Base-by-base conservation (phyloP, 2,797 vertebrate species). In the Sebastes itinus region DNA sequence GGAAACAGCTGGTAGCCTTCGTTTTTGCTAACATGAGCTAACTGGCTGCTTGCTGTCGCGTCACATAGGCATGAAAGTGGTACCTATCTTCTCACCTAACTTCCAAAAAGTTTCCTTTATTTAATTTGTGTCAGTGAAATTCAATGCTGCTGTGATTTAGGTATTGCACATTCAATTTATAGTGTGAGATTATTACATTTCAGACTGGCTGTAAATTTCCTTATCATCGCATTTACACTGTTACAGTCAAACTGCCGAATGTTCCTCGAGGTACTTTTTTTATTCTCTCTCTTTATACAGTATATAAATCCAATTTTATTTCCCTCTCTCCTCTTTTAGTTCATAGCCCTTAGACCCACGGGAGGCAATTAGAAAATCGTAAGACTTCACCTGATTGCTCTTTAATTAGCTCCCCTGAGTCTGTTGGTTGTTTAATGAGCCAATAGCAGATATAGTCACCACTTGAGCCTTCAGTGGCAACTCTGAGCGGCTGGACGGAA, bases 381-480 rank as follows among this genome's bases (percentile, higher is more conserved):
- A 87, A 89, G 80, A 78, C 82, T 85, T 89, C 84, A 90, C 90
- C 93, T 92, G 87, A 93, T 92, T 91, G 83, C 84, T 83, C 85
- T 90, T 89, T 94, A 94, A 94, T 94, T 87, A 95, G 90, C 81
- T 89, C 92, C 92, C 90, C 65, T 56, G 84, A 87, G 90, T 87
- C 64, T 56, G 78, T 67, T 85, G 63, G 76, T 79, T 87, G 60
- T 81, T 88, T 88, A 92, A 89, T 88, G 84, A 91, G 78, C 83
- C 84, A 78, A 78, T 77, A 38, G 52, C 52, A 76, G 71, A 75
- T 56, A 68, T 3, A 85, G 87, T 67, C 83, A 78, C 82, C 54
- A 68, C 75, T 75, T 75, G 23, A 87, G 77, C 54, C 78, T 64
- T 72, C 27, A 27, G 64, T 68, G 69, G 72, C 62, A 42, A 22